Percentiles rank a stretch among this genome's conserved stretches.
Evolutionary conservation across 2,888 invertebrate species (phyloP).

Genomic region (Saturnia pavonia): DNA sequence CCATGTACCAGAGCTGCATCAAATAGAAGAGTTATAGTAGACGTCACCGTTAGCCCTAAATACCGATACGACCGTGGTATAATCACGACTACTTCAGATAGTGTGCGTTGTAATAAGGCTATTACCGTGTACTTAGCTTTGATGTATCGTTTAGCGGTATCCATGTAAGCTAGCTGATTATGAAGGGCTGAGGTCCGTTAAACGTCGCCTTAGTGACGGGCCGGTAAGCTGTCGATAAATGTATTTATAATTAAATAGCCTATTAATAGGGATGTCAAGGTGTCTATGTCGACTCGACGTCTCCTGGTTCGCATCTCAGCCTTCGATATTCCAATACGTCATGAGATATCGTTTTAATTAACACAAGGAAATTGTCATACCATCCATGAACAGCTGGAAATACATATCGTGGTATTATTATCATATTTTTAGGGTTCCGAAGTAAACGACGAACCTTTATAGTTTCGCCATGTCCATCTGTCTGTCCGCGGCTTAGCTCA

Average conservation of each 20-base stretch:
- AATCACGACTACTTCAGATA: conserved; percentile 57
- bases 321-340: no score
- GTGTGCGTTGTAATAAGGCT: conserved; percentile 50
- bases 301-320: no score
- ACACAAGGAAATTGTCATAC: background rate
- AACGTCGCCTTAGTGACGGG: conserved; percentile 54
- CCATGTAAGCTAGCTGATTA: conserved; percentile 65
- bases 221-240: conserved; percentile 22
- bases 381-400: background rate
- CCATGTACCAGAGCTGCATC: conserved; percentile 45
- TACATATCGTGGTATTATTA: background rate
- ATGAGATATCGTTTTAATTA: background rate
- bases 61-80: conserved; percentile 49
- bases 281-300: background rate
- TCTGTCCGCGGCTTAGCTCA: no score
- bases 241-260: background rate
- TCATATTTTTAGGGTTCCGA: no score
- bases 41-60: conserved; percentile 61
- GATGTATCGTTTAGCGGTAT: conserved; percentile 78
- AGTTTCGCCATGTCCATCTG: no score
- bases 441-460: no score
- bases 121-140: conserved; percentile 68
- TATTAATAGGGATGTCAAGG: background rate
- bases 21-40: conserved; percentile 44
- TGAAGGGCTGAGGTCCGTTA: conserved; percentile 73